Conservation (phyloP, 2,113 vertebrate genomes). For the Neomonachus schauinslandi region DNA sequence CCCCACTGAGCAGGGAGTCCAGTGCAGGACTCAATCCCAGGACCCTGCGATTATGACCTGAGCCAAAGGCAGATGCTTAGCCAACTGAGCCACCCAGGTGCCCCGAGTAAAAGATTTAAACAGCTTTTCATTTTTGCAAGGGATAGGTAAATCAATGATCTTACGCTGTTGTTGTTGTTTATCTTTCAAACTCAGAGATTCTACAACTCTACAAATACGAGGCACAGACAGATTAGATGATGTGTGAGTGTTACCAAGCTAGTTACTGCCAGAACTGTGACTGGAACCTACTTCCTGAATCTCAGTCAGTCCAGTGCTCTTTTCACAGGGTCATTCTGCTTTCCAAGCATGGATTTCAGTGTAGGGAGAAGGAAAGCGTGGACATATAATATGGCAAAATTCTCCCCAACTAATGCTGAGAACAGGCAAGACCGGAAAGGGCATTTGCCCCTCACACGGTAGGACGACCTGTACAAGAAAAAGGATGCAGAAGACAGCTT, state of each 20-base stretch:
- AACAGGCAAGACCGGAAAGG: background rate
- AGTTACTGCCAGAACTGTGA: background rate
- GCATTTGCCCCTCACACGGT: background rate
- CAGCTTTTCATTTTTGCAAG: background rate
- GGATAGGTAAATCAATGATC: background rate
- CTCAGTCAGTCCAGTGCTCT: background rate
- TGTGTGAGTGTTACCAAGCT: background rate
- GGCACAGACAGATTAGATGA: background rate
- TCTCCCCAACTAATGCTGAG: background rate
- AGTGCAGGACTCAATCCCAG: background rate
- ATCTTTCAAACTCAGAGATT: background rate
- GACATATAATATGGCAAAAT: background rate
- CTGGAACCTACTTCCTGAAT: background rate
- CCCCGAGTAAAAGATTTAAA: background rate
- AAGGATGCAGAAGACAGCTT: background rate
- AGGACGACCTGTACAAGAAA: background rate
- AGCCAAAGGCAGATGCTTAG: background rate
- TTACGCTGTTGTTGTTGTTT: background rate
- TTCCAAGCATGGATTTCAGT: background rate
- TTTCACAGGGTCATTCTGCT: background rate
- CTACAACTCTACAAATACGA: background rate
- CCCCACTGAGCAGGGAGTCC: background rate
- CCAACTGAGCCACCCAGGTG: background rate
- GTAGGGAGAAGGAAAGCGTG: background rate
- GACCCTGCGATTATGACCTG: background rate